phyloP scores from a whole-genome alignment of 2,113 vertebrate species.

The Cyanistes caeruleus region DNA sequence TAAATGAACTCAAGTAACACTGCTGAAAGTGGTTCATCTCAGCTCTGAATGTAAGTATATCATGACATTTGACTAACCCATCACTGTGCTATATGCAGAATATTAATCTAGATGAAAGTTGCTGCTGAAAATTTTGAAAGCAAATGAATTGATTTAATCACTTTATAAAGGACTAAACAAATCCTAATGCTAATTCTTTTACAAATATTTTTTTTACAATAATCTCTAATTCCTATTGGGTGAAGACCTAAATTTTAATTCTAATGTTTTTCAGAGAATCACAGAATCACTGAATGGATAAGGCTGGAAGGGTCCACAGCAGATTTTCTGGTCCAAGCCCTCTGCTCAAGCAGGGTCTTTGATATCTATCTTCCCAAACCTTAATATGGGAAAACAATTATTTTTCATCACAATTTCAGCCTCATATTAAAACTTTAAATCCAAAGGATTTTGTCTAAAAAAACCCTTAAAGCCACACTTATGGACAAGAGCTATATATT shows the following conservation, averaged over 20 bases:
- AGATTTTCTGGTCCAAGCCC: too few relatives aligned
- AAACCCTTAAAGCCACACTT: fast-evolving
- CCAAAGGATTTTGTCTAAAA: neutral
- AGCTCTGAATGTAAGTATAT: neutral
- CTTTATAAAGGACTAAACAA: neutral
- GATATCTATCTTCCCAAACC: neutral
- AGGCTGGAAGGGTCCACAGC: neutral
- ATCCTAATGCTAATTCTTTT: neutral
- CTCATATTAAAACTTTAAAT: neutral
- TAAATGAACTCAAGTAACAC: neutral
- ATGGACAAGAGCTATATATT: neutral
- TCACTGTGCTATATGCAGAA: neutral
- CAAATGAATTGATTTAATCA: neutral
- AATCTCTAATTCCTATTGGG: neutral
- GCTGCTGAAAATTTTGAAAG: neutral
- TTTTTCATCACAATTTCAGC: neutral
- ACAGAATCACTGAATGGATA: neutral
- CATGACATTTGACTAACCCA: neutral
- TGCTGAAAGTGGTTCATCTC: neutral
- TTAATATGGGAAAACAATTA: neutral
- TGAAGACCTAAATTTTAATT: neutral
- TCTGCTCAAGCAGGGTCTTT: neutral
- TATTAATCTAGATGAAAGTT: neutral
- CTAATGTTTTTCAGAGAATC: neutral
- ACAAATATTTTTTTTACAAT: neutral